Evolutionary conservation across 2,888 invertebrate genomes (phyloP).

Genomic region (Eupithecia tripunctaria): DNA sequence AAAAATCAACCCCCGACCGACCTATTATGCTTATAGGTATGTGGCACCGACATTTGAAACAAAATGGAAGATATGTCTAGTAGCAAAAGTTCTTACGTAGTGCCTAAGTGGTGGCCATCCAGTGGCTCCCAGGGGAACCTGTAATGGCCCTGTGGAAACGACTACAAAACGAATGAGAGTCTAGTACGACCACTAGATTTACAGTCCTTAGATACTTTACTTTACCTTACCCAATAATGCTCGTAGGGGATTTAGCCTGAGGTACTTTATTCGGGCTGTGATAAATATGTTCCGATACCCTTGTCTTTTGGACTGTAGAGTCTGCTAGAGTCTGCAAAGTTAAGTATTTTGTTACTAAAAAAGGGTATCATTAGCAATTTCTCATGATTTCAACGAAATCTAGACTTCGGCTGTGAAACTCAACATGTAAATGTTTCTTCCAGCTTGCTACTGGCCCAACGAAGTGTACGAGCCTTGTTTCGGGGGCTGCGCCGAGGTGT

Average conservation of each 20-base stretch:
- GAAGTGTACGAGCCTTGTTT: constrained; percentile 78
- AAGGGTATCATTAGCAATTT: not conserved
- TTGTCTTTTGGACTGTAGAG: not conserved
- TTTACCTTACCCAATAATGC: constrained; percentile 63
- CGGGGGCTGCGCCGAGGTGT: constrained; percentile 78
- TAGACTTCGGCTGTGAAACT: not conserved
- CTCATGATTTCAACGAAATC: not conserved
- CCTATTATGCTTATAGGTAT: not conserved
- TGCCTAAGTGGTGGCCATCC: constrained; percentile 61
- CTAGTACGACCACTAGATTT: constrained; percentile 72
- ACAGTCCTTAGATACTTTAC: constrained; percentile 61
- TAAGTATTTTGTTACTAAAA: not conserved
- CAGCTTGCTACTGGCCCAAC: constrained; percentile 79
- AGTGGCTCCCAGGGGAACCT: constrained; percentile 64
- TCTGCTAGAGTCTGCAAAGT: not conserved
- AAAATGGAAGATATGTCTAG: constrained; percentile 12
- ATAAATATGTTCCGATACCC: not conserved
- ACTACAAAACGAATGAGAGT: constrained; percentile 70
- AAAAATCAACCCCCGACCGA: not conserved
- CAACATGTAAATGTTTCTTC: constrained; percentile 1
- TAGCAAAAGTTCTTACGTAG: constrained; percentile 27
- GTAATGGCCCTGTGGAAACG: constrained; percentile 73
- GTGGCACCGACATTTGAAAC: not conserved
- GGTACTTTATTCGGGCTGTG: not conserved
- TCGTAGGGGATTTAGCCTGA: constrained; percentile 50